Evolutionary conservation across 2,113 vertebrate genomes (phyloP).

Genomic region (Oryzias curvinotus): DNA sequence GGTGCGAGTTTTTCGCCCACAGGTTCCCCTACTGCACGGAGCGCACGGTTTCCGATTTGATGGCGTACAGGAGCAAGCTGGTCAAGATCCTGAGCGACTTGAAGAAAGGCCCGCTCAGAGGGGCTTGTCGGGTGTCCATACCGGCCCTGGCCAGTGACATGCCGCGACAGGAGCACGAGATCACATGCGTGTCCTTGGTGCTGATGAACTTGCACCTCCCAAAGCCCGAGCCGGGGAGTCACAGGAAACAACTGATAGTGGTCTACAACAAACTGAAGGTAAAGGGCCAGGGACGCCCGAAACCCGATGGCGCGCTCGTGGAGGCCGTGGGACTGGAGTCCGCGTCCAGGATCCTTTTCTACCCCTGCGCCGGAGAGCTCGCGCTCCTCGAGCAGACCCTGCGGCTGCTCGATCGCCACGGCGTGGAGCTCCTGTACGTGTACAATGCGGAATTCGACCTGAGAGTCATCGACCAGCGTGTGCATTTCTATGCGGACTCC

Average conservation of each 20-base stretch:
- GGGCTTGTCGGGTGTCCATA: fast-evolving
- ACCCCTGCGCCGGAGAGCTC: background rate
- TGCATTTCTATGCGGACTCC: conserved; percentile 1
- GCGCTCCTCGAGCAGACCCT: background rate
- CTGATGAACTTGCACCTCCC: background rate
- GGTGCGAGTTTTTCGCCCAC: background rate
- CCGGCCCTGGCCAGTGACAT: background rate
- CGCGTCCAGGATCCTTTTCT: background rate
- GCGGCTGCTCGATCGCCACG: fast-evolving
- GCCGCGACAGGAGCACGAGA: conserved; percentile 7
- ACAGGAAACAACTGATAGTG: background rate
- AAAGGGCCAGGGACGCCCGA: fast-evolving
- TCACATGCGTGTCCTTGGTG: background rate
- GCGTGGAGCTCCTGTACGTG: conserved; percentile 11
- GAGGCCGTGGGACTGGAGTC: fast-evolving
- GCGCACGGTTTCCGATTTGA: background rate
- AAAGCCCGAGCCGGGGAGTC: background rate
- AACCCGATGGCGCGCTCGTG: background rate
- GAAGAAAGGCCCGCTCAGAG: too few relatives aligned
- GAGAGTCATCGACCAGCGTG: conserved; percentile 7
- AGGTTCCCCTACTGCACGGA: conserved; percentile 8
- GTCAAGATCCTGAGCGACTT: background rate
- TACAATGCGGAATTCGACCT: conserved; percentile 14
- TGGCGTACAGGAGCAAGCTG: background rate
- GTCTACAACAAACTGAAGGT: conserved; percentile 8